Evolutionary conservation across 2,888 invertebrate species (phyloP).

Genomic region (Drosophila anomalipes): DNA sequence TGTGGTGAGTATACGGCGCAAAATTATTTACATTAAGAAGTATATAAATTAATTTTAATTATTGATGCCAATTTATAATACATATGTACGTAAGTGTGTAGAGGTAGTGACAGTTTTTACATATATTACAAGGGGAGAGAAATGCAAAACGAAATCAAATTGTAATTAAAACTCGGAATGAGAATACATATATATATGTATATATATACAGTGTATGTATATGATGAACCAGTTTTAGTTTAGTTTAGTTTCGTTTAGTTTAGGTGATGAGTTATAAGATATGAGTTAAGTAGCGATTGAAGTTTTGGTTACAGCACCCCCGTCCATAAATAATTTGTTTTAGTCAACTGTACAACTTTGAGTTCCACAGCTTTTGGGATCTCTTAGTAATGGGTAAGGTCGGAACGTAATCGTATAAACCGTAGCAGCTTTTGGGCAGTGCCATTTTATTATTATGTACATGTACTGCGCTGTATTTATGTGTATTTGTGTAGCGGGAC

Average conservation of each 20-base stretch:
- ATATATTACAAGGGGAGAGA: conserved; percentile 59
- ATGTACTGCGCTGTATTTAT: conserved; percentile 33
- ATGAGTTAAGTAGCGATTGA: conserved; percentile 30
- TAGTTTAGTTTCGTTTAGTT: neutral
- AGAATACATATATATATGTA: conserved; percentile 14
- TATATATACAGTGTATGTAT: neutral
- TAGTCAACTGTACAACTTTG: conserved; percentile 75
- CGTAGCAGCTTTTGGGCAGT: conserved; percentile 47
- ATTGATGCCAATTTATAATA: conserved; percentile 49
- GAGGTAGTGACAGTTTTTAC: conserved; percentile 51
- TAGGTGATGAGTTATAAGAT: conserved; percentile 19
- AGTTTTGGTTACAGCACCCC: conserved; percentile 40
- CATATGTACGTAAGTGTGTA: conserved; percentile 38
- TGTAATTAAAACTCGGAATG: conserved; percentile 37
- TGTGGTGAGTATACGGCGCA: conserved; percentile 41
- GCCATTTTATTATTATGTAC: conserved; percentile 37
- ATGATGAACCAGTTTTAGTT: conserved; percentile 21
- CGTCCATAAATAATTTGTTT: conserved; percentile 63
- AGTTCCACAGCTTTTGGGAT: conserved; percentile 51
- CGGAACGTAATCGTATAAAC: conserved; percentile 65
- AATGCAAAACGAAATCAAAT: conserved; percentile 55
- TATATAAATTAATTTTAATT: conserved; percentile 52
- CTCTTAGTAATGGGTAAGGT: conserved; percentile 60
- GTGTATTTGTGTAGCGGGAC: conserved; percentile 75
- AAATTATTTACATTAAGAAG: conserved; percentile 72